These are phyloP conservation scores for Eupithecia dodoneata DNA, from an alignment of 2,888 invertebrate genomes.

Conservation along the genomic window DNA sequence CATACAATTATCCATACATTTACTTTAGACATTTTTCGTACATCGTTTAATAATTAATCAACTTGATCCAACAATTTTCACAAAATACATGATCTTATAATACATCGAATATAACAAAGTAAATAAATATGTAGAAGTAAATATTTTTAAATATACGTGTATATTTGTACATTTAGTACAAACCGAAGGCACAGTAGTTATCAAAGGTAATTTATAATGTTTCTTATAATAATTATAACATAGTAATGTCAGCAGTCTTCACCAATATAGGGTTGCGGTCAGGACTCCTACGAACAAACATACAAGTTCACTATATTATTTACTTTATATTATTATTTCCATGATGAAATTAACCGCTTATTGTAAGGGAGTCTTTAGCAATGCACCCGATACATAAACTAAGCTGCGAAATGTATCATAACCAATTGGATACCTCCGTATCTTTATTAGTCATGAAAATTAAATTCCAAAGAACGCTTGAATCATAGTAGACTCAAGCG, in stretches of 20 bases:
- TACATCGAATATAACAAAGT: background rate
- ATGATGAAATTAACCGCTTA: background rate
- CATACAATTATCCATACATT: background rate
- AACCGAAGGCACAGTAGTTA: background rate
- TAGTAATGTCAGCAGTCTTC: slow-evolving; percentile 68
- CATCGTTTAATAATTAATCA: background rate
- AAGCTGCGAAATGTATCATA: background rate
- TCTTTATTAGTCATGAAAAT: background rate
- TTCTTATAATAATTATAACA: slow-evolving; percentile 57
- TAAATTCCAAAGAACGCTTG: background rate
- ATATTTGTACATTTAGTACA: background rate
- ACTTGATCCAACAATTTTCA: background rate
- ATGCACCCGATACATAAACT: background rate
- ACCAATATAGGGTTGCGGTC: slow-evolving; percentile 64
- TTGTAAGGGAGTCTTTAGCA: background rate
- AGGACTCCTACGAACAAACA: slow-evolving; percentile 66
- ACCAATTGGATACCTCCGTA: background rate
- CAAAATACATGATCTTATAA: background rate
- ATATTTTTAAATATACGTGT: background rate
- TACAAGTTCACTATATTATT: slow-evolving; percentile 23
- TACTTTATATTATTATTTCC: background rate
- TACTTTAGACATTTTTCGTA: background rate
- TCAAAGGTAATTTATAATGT: slow-evolving; percentile 2
- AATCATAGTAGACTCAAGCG: background rate
- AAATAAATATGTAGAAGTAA: background rate